Conservation (phyloP, 2,888 invertebrate species). For the Yponomeuta sedellus region DNA sequence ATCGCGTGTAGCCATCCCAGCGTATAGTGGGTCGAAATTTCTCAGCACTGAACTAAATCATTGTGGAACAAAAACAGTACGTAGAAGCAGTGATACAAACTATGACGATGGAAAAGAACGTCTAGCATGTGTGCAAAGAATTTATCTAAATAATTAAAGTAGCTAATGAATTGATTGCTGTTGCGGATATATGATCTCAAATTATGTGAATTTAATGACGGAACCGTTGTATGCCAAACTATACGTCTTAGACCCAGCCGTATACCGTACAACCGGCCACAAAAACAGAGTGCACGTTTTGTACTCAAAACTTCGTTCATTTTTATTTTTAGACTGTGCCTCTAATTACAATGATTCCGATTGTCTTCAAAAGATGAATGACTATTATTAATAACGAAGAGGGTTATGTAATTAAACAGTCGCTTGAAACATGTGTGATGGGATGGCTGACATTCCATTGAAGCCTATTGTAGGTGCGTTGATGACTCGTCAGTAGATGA, state of each 20-base stretch:
- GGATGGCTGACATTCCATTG: neutral
- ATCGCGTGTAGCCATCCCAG: conserved; percentile 1
- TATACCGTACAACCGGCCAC: no score
- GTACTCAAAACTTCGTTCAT: neutral
- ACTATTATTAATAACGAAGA: conserved; percentile 13
- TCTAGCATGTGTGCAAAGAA: neutral
- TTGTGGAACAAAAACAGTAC: conserved; percentile 44
- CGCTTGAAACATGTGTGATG: neutral
- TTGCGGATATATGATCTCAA: no score
- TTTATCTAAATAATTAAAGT: neutral
- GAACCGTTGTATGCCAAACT: no score
- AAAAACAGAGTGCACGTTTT: no score
- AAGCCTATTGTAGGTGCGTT: neutral
- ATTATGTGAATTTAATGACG: no score
- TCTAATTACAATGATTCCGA: conserved; percentile 44
- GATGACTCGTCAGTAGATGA: neutral
- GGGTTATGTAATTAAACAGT: conserved; percentile 13
- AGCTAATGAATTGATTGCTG: no score
- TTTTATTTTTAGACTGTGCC: conserved; percentile 20
- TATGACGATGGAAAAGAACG: neutral
- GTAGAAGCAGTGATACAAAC: neutral
- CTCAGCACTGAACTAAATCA: conserved; percentile 45
- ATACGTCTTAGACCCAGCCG: no score
- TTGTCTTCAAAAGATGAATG: conserved; percentile 16
- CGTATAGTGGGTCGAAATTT: conserved; percentile 23